These are phyloP conservation scores for Heterochromis multidens DNA, from an alignment of 2,113 vertebrate genomes.

Conservation along the genomic window DNA sequence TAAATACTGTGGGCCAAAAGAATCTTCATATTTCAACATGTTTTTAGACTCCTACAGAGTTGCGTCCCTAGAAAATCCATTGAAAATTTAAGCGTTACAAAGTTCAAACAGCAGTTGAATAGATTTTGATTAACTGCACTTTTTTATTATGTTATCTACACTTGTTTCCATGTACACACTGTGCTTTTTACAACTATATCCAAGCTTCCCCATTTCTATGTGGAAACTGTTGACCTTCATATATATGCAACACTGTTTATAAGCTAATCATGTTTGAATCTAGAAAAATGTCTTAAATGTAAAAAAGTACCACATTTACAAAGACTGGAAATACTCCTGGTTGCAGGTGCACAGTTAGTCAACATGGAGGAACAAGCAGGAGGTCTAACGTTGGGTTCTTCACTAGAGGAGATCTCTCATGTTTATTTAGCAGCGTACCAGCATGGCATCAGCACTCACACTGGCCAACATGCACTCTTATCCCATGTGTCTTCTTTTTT, in stretches of 20 bases:
- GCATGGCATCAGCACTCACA: not conserved
- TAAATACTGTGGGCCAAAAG: too few species aligned
- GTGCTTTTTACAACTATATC: not conserved
- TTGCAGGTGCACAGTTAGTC: not conserved
- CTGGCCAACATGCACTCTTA: not conserved
- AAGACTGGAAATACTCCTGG: not conserved
- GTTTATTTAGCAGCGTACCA: not conserved
- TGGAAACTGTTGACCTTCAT: not conserved
- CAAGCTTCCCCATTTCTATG: not conserved
- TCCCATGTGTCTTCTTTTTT: not conserved
- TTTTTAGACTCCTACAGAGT: too few species aligned
- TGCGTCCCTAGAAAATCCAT: not conserved
- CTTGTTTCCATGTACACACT: not conserved
- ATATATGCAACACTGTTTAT: not conserved
- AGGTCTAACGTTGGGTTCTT: not conserved
- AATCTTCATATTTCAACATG: not conserved
- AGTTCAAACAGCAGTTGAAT: not conserved
- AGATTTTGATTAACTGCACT: not conserved
- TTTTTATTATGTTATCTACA: rapidly evolving
- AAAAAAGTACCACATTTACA: not conserved
- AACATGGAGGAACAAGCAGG: not conserved
- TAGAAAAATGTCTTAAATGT: not conserved
- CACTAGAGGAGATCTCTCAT: not conserved
- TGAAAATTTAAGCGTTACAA: not conserved
- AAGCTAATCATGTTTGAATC: not conserved